Evolutionary conservation across 2,888 invertebrate species (phyloP), one percentile per base, ranked within the genome.

Genomic region (Patella ulyssiponensis): DNA sequence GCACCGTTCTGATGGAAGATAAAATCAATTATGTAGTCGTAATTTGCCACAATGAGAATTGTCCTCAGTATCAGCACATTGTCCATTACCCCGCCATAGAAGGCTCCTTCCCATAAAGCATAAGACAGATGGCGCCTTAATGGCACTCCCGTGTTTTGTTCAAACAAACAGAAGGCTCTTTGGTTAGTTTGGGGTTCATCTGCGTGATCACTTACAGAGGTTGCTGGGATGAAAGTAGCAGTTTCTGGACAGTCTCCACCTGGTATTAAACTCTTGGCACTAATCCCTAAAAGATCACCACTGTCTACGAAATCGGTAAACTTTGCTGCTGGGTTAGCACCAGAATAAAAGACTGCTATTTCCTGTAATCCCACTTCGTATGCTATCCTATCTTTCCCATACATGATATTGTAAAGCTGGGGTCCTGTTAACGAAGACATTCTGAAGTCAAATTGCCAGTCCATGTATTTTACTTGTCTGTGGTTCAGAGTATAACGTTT

Each of bases 331-430:
- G 89, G 86, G 44, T 82, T 83, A 44, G 81, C 69, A 0, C 86
- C 89, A 0, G 87, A 85, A 77, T 89, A 89, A 69, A 86, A 82
- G 1, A 87, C 87, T 7, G 84, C 82, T 12, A 89, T 83, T 77
- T 90, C 90, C 56, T 88, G 88, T 27, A 89, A 74, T 72, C 88
- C 85, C 4, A 90, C 78, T 80, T 90, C 90, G 76, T 90, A 90
- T 9, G 85, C 86, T 23, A 90, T 86, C 64, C 88, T 80, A 71
- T 89, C 85, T 4, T 81, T 81, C n/a, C 83, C 76, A 77, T 80
- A 90, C 23, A 84, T 79, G 15, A 89, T 80, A 74, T 88, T 85
- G 76, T 84, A 87, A 9, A 87, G n/a, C 70, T 87, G 86, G 12
- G 87, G 86, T 1, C 89, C 89, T 0, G 80, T 82, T 23, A 84